A percentile compares a stretch with the other conserved stretches of the same genome.
Evolutionary conservation across 2,113 vertebrate species (phyloP).

Genomic region (Gallinago undulata): DNA sequence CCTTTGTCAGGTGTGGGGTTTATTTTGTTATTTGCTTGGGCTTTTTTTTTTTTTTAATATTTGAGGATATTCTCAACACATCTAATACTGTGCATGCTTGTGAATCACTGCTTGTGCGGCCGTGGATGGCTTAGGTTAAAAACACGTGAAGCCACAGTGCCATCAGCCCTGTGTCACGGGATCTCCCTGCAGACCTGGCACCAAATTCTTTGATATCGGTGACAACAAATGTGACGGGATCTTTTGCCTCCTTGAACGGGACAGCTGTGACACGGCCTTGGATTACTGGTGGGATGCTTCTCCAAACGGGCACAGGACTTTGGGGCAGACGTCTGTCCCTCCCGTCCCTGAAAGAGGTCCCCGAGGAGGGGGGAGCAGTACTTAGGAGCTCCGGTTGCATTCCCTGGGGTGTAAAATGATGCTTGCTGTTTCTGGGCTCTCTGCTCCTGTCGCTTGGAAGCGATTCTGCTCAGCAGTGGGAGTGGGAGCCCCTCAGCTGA

Average conservation of each 20-base stretch:
- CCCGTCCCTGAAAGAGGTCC: not conserved
- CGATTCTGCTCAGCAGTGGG: accelerated
- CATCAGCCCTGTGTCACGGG: not conserved
- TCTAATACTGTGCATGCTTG: accelerated
- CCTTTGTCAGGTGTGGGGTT: not conserved
- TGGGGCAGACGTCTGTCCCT: not conserved
- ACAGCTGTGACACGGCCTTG: constrained; percentile 66
- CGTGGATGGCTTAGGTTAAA: not conserved
- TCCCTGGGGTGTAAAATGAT: not conserved
- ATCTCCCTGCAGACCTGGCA: not conserved
- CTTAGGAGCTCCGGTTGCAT: not conserved
- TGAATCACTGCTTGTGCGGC: not conserved
- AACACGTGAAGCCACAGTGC: accelerated
- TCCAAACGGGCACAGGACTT: not conserved
- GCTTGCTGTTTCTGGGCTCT: not conserved
- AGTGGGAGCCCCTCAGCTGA: accelerated
- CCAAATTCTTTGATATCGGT: constrained; percentile 64
- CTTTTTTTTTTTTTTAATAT: not conserved
- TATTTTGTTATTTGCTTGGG: not conserved
- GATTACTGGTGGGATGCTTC: constrained; percentile 50
- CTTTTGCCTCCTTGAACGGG: constrained; percentile 35
- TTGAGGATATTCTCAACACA: not conserved
- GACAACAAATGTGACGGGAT: constrained; percentile 47
- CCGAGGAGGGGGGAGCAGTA: too few species aligned
- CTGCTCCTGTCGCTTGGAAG: not conserved